phyloP scores from a whole-genome alignment of 2,113 vertebrate genomes.

The Gymnobelideus leadbeateri region DNA sequence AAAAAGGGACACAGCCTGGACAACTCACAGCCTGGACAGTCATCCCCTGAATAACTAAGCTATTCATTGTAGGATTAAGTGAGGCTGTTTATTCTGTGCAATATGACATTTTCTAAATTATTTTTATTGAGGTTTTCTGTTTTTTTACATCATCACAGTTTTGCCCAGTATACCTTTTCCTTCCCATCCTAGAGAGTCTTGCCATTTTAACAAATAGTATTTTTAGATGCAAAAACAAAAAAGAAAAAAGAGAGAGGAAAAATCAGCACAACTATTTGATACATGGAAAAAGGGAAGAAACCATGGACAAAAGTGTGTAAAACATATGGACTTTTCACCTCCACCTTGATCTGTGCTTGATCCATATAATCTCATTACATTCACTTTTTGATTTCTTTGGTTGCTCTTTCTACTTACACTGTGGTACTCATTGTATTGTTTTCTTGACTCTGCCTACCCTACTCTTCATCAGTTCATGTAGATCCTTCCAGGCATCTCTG shows the following conservation, averaged over 20 bases:
- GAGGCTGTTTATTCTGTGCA: slow-evolving; percentile 45
- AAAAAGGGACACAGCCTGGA: slow-evolving; percentile 41
- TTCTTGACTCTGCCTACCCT: neutral
- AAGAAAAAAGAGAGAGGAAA: neutral
- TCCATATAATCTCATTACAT: neutral
- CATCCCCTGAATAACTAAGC: slow-evolving; percentile 34
- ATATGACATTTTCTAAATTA: slow-evolving; percentile 13
- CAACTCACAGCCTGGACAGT: neutral
- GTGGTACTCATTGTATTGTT: neutral
- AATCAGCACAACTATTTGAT: neutral
- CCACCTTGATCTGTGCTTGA: neutral
- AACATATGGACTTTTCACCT: neutral
- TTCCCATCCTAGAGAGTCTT: neutral
- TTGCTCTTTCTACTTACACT: neutral
- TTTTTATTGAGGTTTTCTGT: neutral
- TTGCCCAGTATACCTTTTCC: neutral
- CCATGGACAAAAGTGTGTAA: neutral
- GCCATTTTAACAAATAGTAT: neutral
- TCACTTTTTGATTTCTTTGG: neutral
- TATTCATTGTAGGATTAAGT: neutral
- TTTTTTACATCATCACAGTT: neutral
- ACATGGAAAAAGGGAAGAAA: neutral
- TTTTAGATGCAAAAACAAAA: neutral
- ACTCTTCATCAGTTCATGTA: neutral
- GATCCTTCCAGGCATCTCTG: neutral